Evolutionary conservation across 2,797 vertebrate species (phyloP), one percentile per base, ranked within the genome.

Genomic region (Geotrypetes seraphini): DNA sequence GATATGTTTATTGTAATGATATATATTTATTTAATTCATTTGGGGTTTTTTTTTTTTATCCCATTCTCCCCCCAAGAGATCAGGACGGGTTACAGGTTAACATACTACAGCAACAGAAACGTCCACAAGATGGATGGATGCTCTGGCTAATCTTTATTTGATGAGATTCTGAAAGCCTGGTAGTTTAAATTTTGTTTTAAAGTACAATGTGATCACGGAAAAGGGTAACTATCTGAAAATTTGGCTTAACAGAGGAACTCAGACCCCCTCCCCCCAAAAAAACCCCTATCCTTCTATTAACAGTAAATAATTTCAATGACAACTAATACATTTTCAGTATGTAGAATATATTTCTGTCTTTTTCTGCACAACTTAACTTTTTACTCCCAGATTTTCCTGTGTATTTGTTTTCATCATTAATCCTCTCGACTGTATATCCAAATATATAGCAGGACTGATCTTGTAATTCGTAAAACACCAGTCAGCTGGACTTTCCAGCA

Each of bases 141-240:
- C 68, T 64, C 67, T 48, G 63, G 56, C 68, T 67, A 71, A 73
- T 59, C 66, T 63, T 51, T 57, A 56, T 53, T 63, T 72, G 65
- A 75, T 70, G 71, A 71, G 43, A 56, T 57, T 68, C 65, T 75
- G 72, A 69, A 63, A 46, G 53, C 43, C 60, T 4, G 16, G 43
- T 32, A 38, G 51, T 47, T 56, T 46, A 43, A 47, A 14, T 40
- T 30, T 35, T 25, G 27, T 13, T 43, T 43, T 64, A 67, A 67
- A 47, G 60, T 58, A 67, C 66, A 72, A 8, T 40, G 62, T 41
- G 44, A 48, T 41, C 28, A 30, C 36, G 57, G 43, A 57, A 48
- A 58, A 33, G 33, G 45, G 63, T 57, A 50, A 71, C 43, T 53
- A 53, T 53, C 49, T 63, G 57, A 50, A 68, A 61, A 69, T 69